Conservation (phyloP, 1,140 invertebrate genomes). For the Luehdorfia chinensis region DNA sequence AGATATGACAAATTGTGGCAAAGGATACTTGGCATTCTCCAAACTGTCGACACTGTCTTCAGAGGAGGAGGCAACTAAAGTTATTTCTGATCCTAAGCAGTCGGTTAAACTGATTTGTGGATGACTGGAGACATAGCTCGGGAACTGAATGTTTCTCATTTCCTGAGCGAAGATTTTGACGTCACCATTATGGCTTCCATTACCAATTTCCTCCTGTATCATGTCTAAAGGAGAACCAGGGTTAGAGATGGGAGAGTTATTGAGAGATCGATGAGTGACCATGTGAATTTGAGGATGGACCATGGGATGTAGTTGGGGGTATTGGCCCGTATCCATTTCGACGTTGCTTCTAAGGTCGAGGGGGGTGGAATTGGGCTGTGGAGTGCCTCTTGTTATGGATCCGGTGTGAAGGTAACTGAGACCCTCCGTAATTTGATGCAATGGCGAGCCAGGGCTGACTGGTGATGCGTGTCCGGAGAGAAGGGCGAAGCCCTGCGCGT, state of each 20-base stretch:
- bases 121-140: slow-evolving; percentile 52
- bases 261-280: slow-evolving; percentile 77
- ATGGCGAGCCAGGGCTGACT: slow-evolving; percentile 51
- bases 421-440: slow-evolving; percentile 76
- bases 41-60: slow-evolving; percentile 81
- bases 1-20: slow-evolving; percentile 83
- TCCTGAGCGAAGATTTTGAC: slow-evolving; percentile 30
- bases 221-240: slow-evolving; percentile 86
- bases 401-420: slow-evolving; percentile 81
- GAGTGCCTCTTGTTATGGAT: slow-evolving; percentile 86
- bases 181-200: slow-evolving; percentile 55
- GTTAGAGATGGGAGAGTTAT: slow-evolving; percentile 79
- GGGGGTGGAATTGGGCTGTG: slow-evolving; percentile 72
- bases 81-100: slow-evolving; percentile 89
- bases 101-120: slow-evolving; percentile 95
- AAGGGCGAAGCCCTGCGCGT: slow-evolving; percentile 37
- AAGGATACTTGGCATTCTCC: slow-evolving; percentile 71
- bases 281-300: slow-evolving; percentile 65
- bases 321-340: slow-evolving; percentile 56
- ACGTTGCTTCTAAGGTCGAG: slow-evolving; percentile 71
- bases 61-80: slow-evolving; percentile 83
- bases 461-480: slow-evolving; percentile 50
- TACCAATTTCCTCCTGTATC: slow-evolving; percentile 89
- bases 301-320: slow-evolving; percentile 49
- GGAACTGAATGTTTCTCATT: slow-evolving; percentile 27